A percentile compares a stretch with the other conserved stretches of the same genome.
Conservation (phyloP, 2,888 invertebrate species). For the Aspidiotus rigidus region DNA sequence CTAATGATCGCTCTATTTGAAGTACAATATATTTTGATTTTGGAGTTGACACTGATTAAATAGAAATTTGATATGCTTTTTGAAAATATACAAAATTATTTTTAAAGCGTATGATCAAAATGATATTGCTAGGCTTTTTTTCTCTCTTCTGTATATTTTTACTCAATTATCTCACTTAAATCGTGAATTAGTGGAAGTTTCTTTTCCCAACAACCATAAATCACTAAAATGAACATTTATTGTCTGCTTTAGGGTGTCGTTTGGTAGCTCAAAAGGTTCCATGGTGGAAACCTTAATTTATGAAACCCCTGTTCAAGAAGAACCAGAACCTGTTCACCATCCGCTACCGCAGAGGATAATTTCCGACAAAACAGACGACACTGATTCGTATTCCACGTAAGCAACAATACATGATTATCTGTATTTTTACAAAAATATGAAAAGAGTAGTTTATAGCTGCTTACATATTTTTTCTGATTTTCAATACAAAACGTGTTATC, state of each 20-base stretch:
- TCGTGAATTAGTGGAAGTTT: neutral
- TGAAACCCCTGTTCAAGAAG: constrained; percentile 70
- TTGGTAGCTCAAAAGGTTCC: constrained; percentile 86
- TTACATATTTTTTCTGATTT: neutral
- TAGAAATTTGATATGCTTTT: no score
- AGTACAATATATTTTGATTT: no score
- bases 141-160: no score
- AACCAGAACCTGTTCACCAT: constrained; percentile 45
- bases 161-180: no score
- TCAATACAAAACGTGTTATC: no score
- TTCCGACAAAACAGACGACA: constrained; percentile 20
- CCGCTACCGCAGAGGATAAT: constrained; percentile 1
- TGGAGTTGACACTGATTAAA: no score
- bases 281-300: constrained; percentile 90
- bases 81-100: no score
- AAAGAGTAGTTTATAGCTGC: neutral
- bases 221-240: neutral
- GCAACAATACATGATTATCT: neutral
- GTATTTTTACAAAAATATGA: no score
- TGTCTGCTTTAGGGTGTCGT: constrained; percentile 65
- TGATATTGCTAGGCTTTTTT: no score
- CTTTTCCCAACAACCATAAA: neutral
- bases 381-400: constrained; percentile 23
- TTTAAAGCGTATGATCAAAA: no score
- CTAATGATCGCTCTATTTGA: no score